These are phyloP conservation scores for Anniella stebbinsi DNA, from an alignment of 2,797 vertebrate genomes.

Conservation along the genomic window DNA sequence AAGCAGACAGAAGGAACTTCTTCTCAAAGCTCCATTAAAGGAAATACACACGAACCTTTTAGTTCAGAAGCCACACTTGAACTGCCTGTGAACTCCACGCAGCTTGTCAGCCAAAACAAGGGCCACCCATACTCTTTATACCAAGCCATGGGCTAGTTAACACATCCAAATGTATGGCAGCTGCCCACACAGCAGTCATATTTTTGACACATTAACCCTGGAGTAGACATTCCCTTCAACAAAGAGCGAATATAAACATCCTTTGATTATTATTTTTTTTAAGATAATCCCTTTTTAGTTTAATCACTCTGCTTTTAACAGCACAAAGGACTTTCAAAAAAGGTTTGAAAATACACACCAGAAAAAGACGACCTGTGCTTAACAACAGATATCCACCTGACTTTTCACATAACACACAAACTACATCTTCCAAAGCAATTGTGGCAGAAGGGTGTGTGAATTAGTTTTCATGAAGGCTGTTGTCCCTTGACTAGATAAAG, in stretches of 20 bases:
- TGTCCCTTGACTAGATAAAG: slow-evolving; percentile 39
- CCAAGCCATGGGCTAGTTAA: not conserved
- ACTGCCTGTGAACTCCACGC: not conserved
- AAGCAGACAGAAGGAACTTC: not conserved
- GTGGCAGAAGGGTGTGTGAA: rapidly evolving
- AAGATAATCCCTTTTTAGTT: not conserved
- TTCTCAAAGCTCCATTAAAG: not conserved
- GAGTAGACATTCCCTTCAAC: not conserved
- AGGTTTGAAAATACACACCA: not conserved
- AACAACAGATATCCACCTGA: not conserved
- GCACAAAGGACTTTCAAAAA: too few species aligned
- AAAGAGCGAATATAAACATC: not conserved
- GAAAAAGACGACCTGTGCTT: not conserved
- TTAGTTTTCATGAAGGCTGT: slow-evolving; percentile 41
- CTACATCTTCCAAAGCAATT: not conserved
- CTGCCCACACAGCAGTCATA: not conserved
- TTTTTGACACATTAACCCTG: not conserved
- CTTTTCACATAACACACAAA: slow-evolving; percentile 20
- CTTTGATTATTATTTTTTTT: not conserved
- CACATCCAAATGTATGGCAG: too few species aligned
- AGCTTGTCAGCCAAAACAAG: not conserved
- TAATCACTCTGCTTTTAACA: not conserved
- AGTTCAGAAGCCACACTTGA: slow-evolving; percentile 10
- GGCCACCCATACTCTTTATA: not conserved
- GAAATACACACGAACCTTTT: not conserved